phyloP scores from a whole-genome alignment of 2,113 vertebrate species.

The Peromyscus leucopus region DNA sequence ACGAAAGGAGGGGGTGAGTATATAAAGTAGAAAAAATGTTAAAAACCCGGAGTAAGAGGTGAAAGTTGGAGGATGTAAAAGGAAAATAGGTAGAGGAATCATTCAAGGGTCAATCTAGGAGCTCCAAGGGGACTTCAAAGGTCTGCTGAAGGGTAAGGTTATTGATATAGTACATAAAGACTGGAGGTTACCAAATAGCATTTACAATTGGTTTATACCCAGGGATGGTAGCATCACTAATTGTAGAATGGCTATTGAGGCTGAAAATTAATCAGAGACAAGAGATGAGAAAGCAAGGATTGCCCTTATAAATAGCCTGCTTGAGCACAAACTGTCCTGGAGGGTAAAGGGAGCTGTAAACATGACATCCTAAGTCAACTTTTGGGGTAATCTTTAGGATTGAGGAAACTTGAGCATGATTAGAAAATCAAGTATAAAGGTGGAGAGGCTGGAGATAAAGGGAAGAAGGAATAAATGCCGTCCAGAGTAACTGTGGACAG shows the following conservation, averaged over 20 bases:
- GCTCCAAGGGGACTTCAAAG: background rate
- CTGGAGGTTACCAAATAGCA: background rate
- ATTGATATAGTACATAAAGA: background rate
- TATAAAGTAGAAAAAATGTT: background rate
- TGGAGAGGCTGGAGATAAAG: background rate
- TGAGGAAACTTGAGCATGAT: background rate
- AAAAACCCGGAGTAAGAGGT: background rate
- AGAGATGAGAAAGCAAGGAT: background rate
- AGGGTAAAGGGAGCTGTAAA: background rate
- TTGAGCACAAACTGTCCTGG: background rate
- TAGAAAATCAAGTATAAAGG: background rate
- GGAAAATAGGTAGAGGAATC: background rate
- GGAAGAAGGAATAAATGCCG: background rate
- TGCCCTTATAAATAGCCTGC: background rate
- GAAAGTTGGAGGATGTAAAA: constrained; percentile 35
- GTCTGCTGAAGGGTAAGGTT: background rate
- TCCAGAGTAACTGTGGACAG: background rate
- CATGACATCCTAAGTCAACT: background rate
- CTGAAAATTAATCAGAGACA: background rate
- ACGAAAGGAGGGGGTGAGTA: background rate
- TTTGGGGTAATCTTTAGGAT: background rate
- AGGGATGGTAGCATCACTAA: background rate
- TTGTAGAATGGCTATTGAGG: background rate
- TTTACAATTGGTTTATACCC: background rate
- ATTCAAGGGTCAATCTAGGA: background rate